Evolutionary conservation across 2,113 vertebrate species (phyloP).

Genomic region (Oryzias melastigma): DNA sequence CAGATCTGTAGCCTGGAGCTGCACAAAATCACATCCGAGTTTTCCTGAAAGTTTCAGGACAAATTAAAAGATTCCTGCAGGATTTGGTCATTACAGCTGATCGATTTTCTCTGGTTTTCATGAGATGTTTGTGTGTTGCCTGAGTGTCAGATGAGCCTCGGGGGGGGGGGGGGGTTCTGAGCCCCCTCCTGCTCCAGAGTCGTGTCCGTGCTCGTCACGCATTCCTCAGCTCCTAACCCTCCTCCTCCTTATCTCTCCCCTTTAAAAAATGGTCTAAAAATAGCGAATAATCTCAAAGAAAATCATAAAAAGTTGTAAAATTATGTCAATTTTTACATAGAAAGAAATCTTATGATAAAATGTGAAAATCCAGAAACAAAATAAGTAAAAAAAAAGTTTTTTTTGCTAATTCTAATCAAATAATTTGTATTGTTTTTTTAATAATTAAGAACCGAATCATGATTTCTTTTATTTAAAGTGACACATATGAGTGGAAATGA

Average conservation of each 20-base stretch:
- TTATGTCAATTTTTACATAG: no score
- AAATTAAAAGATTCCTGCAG: no score
- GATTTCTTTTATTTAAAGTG: no score
- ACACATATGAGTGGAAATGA: no score
- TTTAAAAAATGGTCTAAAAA: background rate
- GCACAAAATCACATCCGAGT: constrained; percentile 27
- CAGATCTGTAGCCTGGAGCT: constrained; percentile 39
- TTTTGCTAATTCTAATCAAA: no score
- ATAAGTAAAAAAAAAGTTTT: no score
- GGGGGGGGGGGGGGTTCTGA: constrained; percentile 24
- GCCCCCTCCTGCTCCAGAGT: constrained; percentile 45
- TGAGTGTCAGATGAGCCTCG: constrained; percentile 1
- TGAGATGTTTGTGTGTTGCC: constrained; percentile 10
- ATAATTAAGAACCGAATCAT: no score
- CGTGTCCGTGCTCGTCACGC: constrained; percentile 70
- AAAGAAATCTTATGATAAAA: no score
- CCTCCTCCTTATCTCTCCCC: constrained; percentile 20
- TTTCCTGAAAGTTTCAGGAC: constrained; percentile 23
- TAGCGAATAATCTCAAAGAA: no score
- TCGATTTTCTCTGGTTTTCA: constrained; percentile 5
- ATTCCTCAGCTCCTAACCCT: constrained; percentile 61
- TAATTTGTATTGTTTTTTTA: no score
- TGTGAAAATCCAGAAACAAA: no score
- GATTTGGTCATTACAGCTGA: background rate
- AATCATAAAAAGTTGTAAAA: no score